A percentile compares a stretch with the other conserved stretches of the same genome.
Evolutionary conservation across 2,888 invertebrate species (phyloP).

Genomic region (Leptodirus hochenwartii): DNA sequence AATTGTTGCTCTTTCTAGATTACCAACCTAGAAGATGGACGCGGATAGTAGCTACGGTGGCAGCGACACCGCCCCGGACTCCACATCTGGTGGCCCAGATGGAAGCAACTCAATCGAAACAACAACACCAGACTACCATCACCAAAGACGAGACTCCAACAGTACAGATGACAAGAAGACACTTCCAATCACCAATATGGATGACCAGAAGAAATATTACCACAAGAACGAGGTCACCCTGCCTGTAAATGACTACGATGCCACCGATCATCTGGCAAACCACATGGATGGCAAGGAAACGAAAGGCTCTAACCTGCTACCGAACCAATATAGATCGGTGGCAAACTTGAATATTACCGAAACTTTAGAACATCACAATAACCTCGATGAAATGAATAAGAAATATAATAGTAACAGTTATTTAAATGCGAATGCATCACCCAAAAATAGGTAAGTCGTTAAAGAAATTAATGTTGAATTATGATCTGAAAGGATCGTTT

Average conservation of each 20-base stretch:
- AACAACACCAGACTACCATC: slow-evolving; percentile 13
- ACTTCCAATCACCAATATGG: slow-evolving; percentile 8
- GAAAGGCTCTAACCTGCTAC: slow-evolving; percentile 17
- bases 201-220: slow-evolving; percentile 18
- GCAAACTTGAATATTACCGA: slow-evolving; percentile 26
- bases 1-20: too few species aligned
- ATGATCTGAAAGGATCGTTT: too few species aligned
- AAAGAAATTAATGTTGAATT: slow-evolving; percentile 2
- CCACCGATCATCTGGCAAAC: slow-evolving; percentile 16
- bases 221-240: slow-evolving; percentile 27
- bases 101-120: slow-evolving; percentile 14
- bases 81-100: slow-evolving; percentile 12
- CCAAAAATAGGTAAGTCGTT: slow-evolving; percentile 14
- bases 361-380: slow-evolving; percentile 21
- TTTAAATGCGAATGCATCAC: slow-evolving; percentile 18
- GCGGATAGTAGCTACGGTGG: slow-evolving; percentile 28
- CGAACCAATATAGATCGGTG: slow-evolving; percentile 25
- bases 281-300: slow-evolving; percentile 14
- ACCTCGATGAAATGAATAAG: slow-evolving; percentile 24
- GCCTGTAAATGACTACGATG: slow-evolving; percentile 24
- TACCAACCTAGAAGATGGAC: slow-evolving; percentile 24
- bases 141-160: slow-evolving; percentile 11
- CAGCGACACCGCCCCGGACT: slow-evolving; percentile 27
- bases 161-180: slow-evolving; percentile 8
- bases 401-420: slow-evolving; percentile 26